phyloP scores from a whole-genome alignment of 2,888 invertebrate genomes.

The Megaustenia siamemsis region DNA sequence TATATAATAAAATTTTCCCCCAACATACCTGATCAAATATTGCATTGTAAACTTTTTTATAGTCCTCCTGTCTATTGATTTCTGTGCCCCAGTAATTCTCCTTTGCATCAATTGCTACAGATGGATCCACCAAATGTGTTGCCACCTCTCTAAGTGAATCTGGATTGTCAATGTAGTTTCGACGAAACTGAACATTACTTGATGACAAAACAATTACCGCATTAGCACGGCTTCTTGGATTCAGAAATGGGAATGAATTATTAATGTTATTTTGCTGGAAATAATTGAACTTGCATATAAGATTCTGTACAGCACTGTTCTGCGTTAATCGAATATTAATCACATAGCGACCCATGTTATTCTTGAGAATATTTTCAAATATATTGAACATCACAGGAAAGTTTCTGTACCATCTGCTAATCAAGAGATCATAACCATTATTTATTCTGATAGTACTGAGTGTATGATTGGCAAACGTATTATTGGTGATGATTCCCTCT shows the following conservation, averaged over 20 bases:
- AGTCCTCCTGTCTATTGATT: slow-evolving; percentile 58
- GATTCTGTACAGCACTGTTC: slow-evolving; percentile 89
- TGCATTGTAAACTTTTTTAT: slow-evolving; percentile 65
- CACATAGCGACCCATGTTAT: slow-evolving; percentile 93
- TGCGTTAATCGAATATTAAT: slow-evolving; percentile 92
- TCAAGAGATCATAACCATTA: slow-evolving; percentile 83
- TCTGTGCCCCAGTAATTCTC: slow-evolving; percentile 92
- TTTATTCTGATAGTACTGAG: slow-evolving; percentile 91
- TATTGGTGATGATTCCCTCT: slow-evolving; percentile 85
- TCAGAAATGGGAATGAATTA: slow-evolving; percentile 90
- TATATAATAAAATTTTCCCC: too few species aligned
- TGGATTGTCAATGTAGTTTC: slow-evolving; percentile 93
- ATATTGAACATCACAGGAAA: slow-evolving; percentile 77
- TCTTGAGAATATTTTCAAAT: slow-evolving; percentile 88
- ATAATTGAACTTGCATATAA: slow-evolving; percentile 92
- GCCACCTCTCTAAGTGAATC: slow-evolving; percentile 96
- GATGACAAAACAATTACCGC: slow-evolving; percentile 95
- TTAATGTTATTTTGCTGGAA: slow-evolving; percentile 90
- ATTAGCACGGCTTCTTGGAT: slow-evolving; percentile 93
- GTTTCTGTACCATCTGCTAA: slow-evolving; percentile 74
- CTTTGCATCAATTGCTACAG: slow-evolving; percentile 94
- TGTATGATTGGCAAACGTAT: slow-evolving; percentile 90
- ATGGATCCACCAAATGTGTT: slow-evolving; percentile 95
- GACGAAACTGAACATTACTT: slow-evolving; percentile 90
- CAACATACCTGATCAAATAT: slow-evolving; percentile 73